Evolutionary conservation across 2,888 invertebrate genomes (phyloP).

Genomic region (Caenorhabditis drosophilae): DNA sequence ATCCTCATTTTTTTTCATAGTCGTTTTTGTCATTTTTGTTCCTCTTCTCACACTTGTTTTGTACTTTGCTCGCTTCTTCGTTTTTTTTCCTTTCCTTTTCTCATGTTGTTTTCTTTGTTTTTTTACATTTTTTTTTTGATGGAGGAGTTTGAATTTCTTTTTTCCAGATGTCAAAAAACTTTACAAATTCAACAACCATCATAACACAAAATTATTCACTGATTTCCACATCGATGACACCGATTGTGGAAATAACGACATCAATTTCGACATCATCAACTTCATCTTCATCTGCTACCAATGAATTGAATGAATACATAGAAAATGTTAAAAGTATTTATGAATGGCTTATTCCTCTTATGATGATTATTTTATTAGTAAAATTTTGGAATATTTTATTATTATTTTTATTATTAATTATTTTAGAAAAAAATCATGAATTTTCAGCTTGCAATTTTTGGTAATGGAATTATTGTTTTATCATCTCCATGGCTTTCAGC

Average conservation of each 20-base stretch:
- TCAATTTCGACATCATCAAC: neutral
- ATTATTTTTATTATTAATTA: neutral
- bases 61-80: too few relatives aligned
- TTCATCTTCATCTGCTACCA: slow-evolving; percentile 8
- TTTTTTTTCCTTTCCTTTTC: too few relatives aligned
- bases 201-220: too few relatives aligned
- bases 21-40: too few relatives aligned
- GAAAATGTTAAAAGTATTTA: slow-evolving; percentile 45
- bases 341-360: slow-evolving; percentile 58
- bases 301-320: slow-evolving; percentile 24
- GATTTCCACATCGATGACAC: too few relatives aligned
- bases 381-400: slow-evolving; percentile 12
- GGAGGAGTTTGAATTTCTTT: too few relatives aligned
- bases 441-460: slow-evolving; percentile 62
- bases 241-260: neutral
- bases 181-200: too few relatives aligned
- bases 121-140: too few relatives aligned
- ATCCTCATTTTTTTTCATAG: too few relatives aligned
- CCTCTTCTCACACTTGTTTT: too few relatives aligned
- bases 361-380: slow-evolving; percentile 61
- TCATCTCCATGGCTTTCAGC: slow-evolving; percentile 58
- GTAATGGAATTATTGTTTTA: slow-evolving; percentile 60
- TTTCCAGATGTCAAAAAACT: too few relatives aligned
- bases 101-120: too few relatives aligned
- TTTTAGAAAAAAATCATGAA: neutral